Conservation (phyloP, 1,140 invertebrate species). For the Reticulitermes speratus region DNA sequence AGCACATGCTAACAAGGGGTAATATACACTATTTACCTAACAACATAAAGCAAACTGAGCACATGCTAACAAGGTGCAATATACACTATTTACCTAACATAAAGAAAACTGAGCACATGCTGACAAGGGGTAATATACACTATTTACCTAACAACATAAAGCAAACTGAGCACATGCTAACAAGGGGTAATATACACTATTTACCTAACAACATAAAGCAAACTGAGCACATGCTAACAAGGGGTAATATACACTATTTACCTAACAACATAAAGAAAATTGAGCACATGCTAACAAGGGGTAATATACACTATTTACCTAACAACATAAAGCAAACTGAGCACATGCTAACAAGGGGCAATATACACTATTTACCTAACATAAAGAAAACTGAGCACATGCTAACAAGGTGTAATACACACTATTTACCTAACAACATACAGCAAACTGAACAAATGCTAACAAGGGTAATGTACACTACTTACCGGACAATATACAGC, state of each 20-base stretch:
- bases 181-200: neutral
- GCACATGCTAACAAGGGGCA: no score
- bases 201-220: constrained; percentile 85
- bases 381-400: constrained; percentile 61
- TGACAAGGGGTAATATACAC: neutral
- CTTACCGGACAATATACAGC: no score
- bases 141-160: constrained; percentile 81
- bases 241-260: constrained; percentile 43
- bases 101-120: constrained; percentile 55
- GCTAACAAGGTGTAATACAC: neutral
- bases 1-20: no score
- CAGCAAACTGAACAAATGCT: constrained; percentile 50
- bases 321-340: constrained; percentile 74
- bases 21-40: constrained; percentile 60
- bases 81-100: constrained; percentile 69
- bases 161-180: constrained; percentile 47
- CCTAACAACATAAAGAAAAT: constrained; percentile 81
- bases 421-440: constrained; percentile 81
- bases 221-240: no score
- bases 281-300: no score
- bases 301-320: constrained; percentile 56
- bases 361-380: constrained; percentile 64
- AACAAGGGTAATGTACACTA: no score
- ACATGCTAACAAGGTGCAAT: no score
- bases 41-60: constrained; percentile 70